phyloP scores from a whole-genome alignment of 2,113 vertebrate genomes.

The Mesitornis unicolor region DNA sequence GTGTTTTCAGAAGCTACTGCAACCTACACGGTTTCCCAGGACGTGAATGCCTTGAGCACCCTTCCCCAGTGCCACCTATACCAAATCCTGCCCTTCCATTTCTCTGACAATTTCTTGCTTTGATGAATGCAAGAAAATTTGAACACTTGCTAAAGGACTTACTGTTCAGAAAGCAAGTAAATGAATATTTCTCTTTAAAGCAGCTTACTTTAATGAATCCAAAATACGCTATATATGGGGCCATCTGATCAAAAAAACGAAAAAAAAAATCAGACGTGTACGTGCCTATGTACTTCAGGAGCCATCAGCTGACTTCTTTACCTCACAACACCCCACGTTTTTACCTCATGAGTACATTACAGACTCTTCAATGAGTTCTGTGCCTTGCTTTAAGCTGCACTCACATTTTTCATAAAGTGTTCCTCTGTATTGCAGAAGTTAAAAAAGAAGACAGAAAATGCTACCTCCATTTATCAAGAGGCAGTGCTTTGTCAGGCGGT shows the following conservation, averaged over 20 bases:
- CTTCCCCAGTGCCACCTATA: background rate
- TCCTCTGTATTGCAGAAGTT: background rate
- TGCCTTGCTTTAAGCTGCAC: background rate
- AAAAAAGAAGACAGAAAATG: background rate
- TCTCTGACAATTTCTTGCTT: background rate
- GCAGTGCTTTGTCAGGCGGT: background rate
- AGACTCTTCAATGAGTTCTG: background rate
- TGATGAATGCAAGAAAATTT: background rate
- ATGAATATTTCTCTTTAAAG: background rate
- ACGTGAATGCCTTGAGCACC: background rate
- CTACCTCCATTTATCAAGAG: background rate
- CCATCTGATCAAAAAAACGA: background rate
- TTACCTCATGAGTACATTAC: background rate
- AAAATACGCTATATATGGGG: background rate
- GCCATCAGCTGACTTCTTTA: background rate
- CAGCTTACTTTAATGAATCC: background rate
- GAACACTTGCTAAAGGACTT: background rate
- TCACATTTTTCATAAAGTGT: background rate
- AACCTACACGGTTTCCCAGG: background rate
- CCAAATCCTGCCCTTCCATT: background rate
- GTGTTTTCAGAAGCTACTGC: background rate
- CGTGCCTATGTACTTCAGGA: background rate
- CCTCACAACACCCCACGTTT: background rate
- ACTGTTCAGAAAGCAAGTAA: background rate
- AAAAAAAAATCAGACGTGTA: background rate